Evolutionary conservation across 2,797 vertebrate species (phyloP), one percentile per base, ranked within the genome.

Genomic region (Cyclura pinguis): DNA sequence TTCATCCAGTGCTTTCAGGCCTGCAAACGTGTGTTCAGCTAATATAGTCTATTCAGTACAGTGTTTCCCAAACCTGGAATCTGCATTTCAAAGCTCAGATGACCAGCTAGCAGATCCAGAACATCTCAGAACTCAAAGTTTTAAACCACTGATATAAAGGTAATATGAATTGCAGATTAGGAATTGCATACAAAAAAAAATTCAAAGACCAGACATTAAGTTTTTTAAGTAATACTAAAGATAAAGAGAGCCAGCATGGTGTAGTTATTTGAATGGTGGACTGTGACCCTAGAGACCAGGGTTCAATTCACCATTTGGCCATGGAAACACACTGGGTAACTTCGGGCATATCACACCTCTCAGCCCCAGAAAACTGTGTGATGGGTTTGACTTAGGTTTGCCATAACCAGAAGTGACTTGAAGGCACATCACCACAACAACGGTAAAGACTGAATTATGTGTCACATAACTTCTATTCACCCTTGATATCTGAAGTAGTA

Each of bases 401-500:
- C 42, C 42, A 47, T 4, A 47, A 47, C 4, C 42, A 47, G 42
- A 47, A 47, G 42, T 47, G 42, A 47, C 42, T 47, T 47, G 42
- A 47, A 47, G 42, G 4, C 42, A 47, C 42, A 47, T 4, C 42
- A 47, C 42, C 42, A 47, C 42, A 47, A 47, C 42, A 47, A 4
- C 4, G 4, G 42, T 47, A 47, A 47, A 47, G 35, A 42, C 18
- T 78, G 55, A 47, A 87, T 32, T 42, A 59, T 87, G 57, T 35
- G 72, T 35, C 32, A n/a, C 72, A 35, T n/a, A n/a, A 10, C 14
- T 62, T 12, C 55, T 16, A 14, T 87, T 64, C 74, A 78, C 32
- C 50, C 74, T 87, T 87, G 38, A 22, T 35, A 87, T 42, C 57
- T 64, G 38, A 87, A 78, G 64, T 35, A 64, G 35, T 77, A 76